Conservation (phyloP, 1,140 invertebrate species). For the Diplogasteroides magnus region DNA sequence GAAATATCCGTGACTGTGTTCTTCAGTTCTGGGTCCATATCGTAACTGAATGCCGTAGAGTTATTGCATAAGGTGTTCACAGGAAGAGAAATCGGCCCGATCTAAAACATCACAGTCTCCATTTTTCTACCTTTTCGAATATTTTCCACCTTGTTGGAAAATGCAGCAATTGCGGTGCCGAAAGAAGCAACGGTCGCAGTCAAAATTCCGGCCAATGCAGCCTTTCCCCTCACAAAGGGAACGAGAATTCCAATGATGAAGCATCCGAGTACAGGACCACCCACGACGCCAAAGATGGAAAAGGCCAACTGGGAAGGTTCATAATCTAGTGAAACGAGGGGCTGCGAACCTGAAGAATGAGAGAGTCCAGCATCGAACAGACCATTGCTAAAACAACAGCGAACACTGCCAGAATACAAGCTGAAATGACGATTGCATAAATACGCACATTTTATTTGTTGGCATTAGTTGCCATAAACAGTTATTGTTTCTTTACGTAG, state of each 20-base stretch:
- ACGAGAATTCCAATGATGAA: conserved; percentile 42
- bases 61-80: not conserved
- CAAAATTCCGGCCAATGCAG: conserved; percentile 34
- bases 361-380: conserved; percentile 25
- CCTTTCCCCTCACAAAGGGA: conserved; percentile 31
- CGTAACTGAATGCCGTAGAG: not conserved
- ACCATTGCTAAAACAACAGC: conserved; percentile 13
- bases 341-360: conserved; percentile 34
- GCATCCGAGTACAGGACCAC: conserved; percentile 36
- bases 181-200: conserved; percentile 21
- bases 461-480: not conserved
- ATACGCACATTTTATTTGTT: conserved; percentile 4
- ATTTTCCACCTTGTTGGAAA: conserved; percentile 50
- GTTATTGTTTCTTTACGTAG: conserved; percentile 9
- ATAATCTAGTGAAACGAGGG: not conserved
- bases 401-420: conserved; percentile 35
- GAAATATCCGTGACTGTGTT: not conserved
- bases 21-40: not conserved
- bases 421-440: conserved; percentile 29
- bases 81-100: not conserved
- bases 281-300: conserved; percentile 42
- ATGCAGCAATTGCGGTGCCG: conserved; percentile 14
- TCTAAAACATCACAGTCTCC: not conserved
- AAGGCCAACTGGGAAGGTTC: conserved; percentile 34
- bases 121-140: not conserved